phyloP scores from a whole-genome alignment of 2,113 vertebrate species.

The Chaetops frenatus region DNA sequence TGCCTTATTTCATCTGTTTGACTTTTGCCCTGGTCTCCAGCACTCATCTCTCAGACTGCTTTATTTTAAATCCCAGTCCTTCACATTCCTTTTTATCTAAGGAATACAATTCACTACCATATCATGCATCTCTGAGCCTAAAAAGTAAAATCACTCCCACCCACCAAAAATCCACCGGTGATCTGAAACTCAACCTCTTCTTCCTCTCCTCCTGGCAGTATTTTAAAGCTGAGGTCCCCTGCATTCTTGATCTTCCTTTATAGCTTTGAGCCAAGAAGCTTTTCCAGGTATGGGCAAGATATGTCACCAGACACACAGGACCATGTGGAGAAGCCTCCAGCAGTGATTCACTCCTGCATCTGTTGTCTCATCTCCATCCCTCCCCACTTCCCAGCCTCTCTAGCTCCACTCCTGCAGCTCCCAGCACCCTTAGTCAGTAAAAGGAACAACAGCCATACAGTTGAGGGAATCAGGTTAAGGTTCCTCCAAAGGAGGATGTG shows the following conservation, averaged over 20 bases:
- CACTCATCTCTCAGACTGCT: not conserved
- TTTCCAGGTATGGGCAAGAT: not conserved
- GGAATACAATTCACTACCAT: not conserved
- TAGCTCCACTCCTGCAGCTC: not conserved
- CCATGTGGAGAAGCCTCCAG: not conserved
- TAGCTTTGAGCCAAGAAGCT: not conserved
- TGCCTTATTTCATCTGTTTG: not conserved
- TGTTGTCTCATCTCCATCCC: not conserved
- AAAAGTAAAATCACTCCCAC: not conserved
- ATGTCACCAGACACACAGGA: not conserved
- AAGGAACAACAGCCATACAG: not conserved
- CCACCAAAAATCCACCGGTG: not conserved
- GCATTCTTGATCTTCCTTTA: not conserved
- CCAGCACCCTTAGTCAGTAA: not conserved
- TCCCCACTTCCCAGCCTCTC: not conserved
- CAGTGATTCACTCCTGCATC: not conserved
- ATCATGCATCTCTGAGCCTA: not conserved
- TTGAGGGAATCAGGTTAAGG: not conserved
- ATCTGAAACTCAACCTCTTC: not conserved
- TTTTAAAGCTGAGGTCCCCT: not conserved
- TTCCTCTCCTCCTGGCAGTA: not conserved
- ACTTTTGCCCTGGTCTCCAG: not conserved
- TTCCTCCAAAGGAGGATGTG: not conserved
- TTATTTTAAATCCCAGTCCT: not conserved
- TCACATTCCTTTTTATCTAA: not conserved